These are phyloP conservation scores for Ammospiza nelsoni DNA, from an alignment of 2,113 vertebrate genomes.

Conservation along the genomic window DNA sequence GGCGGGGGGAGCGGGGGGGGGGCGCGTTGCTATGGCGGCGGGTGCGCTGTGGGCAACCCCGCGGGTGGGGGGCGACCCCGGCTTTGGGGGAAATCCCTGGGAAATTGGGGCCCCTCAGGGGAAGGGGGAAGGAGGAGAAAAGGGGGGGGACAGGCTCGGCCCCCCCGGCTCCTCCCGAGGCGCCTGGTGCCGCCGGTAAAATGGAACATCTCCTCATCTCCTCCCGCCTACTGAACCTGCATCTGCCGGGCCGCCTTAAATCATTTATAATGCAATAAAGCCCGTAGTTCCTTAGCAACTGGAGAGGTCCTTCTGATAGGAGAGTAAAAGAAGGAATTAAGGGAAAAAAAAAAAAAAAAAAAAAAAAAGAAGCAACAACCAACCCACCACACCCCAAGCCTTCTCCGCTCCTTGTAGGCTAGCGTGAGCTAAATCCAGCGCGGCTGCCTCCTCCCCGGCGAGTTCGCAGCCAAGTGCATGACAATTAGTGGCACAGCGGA, in stretches of 20 bases:
- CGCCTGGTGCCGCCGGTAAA: background rate
- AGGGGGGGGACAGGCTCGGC: background rate
- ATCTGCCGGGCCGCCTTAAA: slow-evolving; percentile 57
- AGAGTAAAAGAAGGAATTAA: background rate
- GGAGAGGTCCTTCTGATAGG: slow-evolving; percentile 58
- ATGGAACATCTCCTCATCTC: slow-evolving; percentile 47
- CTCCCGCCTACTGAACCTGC: slow-evolving; percentile 51
- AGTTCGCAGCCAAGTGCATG: slow-evolving; percentile 64
- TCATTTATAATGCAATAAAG: slow-evolving; percentile 68
- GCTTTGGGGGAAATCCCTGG: too few relatives aligned
- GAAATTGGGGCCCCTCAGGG: background rate
- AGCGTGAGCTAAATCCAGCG: slow-evolving; percentile 61
- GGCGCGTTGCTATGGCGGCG: background rate
- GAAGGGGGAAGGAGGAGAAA: background rate
- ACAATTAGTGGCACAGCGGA: slow-evolving; percentile 10
- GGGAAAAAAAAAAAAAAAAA: too few relatives aligned
- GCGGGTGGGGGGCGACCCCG: background rate
- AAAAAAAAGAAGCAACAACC: background rate
- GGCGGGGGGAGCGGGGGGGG: background rate
- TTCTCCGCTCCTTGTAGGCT: slow-evolving; percentile 18
- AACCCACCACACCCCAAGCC: background rate
- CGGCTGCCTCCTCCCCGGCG: slow-evolving; percentile 54
- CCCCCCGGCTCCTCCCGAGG: background rate
- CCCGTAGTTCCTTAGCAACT: slow-evolving; percentile 78
- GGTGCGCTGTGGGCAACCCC: background rate